Base-by-base conservation (phyloP, 2,888 invertebrate species). In the Meiosimyza platycephala region DNA sequence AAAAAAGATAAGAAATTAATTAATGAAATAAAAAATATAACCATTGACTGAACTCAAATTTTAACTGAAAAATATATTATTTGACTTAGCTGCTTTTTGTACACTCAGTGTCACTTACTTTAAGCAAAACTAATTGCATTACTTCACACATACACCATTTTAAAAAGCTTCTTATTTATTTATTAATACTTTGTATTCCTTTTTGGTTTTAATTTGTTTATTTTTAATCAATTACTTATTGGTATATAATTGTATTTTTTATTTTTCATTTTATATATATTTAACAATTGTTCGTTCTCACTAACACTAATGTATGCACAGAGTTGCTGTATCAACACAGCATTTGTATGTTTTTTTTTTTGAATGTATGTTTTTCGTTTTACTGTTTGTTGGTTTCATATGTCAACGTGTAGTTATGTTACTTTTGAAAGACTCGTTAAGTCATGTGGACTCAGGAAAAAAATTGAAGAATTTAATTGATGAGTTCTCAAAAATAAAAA, bases 161-260 rank as follows among this genome's bases (percentile, higher is more conserved):
- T 6, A 40, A 54, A 50, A 62, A 54, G 62, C 64, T 62, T 54
- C 76, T 74, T 73, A 64, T 76, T 76, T 70, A 80, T 79, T 81
- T 78, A 77, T 82, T 82, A 83, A 82, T 82, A 83, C 80, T 83
- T 82, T 81, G 82, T 83, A 80, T 82, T 83, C 65, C 63, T 57
- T 62, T 72, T 76, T 52, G 22, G 15, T 70, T 57, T 51, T 69
- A 48, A 9, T 62, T 52, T 6, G 15, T 66, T 68, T 68, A 7
- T 64, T 73, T 70, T 70, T 18, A 47, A 50, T 51, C 7, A 16
- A 6, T 74, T 60, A 63, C 57, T 65, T 62, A 63, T 70, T 63
- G 11, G 57, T 7, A 63, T 40, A 28, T 55, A 54, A 54, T 55
- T 74, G 2, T 77, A 48, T 54, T 76, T 75, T 75, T 69, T n/a